Percentiles rank a stretch among this genome's conserved stretches.
Conservation (phyloP, 2,888 invertebrate species). For the Ectemnius continuus region DNA sequence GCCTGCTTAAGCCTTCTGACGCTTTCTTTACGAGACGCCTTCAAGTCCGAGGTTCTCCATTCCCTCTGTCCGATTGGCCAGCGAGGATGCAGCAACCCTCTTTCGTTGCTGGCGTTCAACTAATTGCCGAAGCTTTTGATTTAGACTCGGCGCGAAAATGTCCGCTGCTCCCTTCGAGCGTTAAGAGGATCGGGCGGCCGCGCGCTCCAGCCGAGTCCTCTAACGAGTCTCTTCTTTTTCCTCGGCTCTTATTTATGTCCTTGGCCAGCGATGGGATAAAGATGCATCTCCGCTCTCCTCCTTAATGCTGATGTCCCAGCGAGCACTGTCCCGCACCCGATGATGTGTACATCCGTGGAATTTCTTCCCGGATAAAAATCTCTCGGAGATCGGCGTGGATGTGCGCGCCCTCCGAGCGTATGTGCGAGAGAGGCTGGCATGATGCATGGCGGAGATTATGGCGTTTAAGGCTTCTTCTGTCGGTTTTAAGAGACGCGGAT, state of each 20-base stretch:
- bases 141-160: neutral
- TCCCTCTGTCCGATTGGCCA: neutral
- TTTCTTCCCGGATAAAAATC: conserved; percentile 14
- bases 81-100: no score
- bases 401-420: no score
- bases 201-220: no score
- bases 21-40: conserved; percentile 50
- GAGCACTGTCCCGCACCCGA: neutral
- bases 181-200: neutral
- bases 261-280: neutral
- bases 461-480: conserved; percentile 22
- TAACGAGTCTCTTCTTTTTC: neutral
- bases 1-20: conserved; percentile 55
- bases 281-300: conserved; percentile 2
- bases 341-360: neutral
- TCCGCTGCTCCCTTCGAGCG: neutral
- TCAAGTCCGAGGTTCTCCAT: neutral
- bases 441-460: conserved; percentile 26
- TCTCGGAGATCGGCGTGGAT: neutral
- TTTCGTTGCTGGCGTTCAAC: neutral
- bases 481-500: conserved; percentile 36
- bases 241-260: neutral
- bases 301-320: no score
- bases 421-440: conserved; percentile 12
- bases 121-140: neutral